Conservation (phyloP, 1,140 invertebrate species). For the Trachymyrmex cornetzi region DNA sequence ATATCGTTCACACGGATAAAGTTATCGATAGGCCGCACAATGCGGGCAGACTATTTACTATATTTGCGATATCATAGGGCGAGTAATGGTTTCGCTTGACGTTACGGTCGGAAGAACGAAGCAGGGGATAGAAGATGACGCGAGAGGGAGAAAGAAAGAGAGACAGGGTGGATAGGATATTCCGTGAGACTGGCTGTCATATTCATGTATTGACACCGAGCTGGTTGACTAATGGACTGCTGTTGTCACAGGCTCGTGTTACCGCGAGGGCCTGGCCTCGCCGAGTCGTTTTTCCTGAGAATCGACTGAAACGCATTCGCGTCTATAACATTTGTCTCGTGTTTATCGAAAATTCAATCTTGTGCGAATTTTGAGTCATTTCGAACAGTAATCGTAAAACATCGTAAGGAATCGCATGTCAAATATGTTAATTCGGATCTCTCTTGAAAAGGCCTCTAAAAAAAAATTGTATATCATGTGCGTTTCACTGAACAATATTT, state of each 20-base stretch:
- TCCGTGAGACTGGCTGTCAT: conserved; percentile 83
- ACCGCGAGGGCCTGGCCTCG: conserved; percentile 81
- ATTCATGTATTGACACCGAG: conserved; percentile 87
- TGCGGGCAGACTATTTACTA: conserved; percentile 78
- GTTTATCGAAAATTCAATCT: conserved; percentile 33
- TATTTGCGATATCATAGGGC: conserved; percentile 80
- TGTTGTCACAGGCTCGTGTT: conserved; percentile 86
- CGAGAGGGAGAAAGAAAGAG: conserved; percentile 25
- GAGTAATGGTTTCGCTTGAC: conserved; percentile 66
- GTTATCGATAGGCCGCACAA: conserved; percentile 66
- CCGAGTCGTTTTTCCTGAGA: conserved; percentile 80
- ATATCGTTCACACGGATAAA: conserved; percentile 64
- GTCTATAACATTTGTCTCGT: conserved; percentile 27
- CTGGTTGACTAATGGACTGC: conserved; percentile 87
- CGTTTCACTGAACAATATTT: conserved; percentile 38
- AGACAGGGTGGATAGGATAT: conserved; percentile 71
- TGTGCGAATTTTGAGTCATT: conserved; percentile 33
- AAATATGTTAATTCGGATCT: neutral
- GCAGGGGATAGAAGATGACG: conserved; percentile 48
- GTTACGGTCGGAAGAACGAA: conserved; percentile 64
- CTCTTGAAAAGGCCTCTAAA: neutral
- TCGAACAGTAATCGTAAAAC: neutral
- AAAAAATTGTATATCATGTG: neutral
- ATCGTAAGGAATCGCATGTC: neutral
- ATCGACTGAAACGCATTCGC: conserved; percentile 73